A percentile compares a stretch with the other conserved stretches of the same genome.
Conservation (phyloP, 2,113 vertebrate genomes). For the Peucedramus taeniatus region DNA sequence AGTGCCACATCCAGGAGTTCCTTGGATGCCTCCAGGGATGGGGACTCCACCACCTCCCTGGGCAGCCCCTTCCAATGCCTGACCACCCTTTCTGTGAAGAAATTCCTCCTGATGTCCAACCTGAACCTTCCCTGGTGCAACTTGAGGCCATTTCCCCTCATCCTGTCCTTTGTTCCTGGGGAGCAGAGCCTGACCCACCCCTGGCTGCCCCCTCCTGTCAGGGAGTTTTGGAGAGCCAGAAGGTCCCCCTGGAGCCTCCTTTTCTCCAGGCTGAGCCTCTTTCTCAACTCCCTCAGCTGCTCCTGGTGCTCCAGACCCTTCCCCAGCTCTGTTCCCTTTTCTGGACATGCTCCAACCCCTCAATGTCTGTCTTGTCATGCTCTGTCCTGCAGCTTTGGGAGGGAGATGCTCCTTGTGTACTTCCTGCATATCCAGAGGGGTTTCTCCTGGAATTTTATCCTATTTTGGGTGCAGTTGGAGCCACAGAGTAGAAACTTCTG, state of each 20-base stretch:
- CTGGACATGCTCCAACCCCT: background rate
- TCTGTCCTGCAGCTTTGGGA: background rate
- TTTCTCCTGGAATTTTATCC: background rate
- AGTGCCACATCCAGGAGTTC: background rate
- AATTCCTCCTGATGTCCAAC: background rate
- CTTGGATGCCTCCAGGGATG: background rate
- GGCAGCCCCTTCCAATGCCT: background rate
- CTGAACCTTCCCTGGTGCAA: too few relatives aligned
- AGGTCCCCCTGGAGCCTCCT: rapidly evolving
- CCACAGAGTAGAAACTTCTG: background rate
- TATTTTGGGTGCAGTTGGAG: background rate
- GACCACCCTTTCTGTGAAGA: background rate
- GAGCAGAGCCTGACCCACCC: background rate
- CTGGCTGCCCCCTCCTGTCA: background rate
- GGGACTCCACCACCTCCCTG: background rate
- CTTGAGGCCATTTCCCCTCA: rapidly evolving
- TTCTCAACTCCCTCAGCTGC: background rate
- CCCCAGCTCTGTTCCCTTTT: rapidly evolving
- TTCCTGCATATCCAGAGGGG: background rate
- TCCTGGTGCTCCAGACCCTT: background rate
- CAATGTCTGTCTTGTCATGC: background rate
- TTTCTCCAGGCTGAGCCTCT: background rate
- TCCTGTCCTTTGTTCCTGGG: background rate
- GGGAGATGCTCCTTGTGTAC: background rate
- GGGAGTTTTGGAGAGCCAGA: background rate